These are phyloP conservation scores for Calameuta filiformis DNA, from an alignment of 2,888 invertebrate genomes.

Conservation along the genomic window DNA sequence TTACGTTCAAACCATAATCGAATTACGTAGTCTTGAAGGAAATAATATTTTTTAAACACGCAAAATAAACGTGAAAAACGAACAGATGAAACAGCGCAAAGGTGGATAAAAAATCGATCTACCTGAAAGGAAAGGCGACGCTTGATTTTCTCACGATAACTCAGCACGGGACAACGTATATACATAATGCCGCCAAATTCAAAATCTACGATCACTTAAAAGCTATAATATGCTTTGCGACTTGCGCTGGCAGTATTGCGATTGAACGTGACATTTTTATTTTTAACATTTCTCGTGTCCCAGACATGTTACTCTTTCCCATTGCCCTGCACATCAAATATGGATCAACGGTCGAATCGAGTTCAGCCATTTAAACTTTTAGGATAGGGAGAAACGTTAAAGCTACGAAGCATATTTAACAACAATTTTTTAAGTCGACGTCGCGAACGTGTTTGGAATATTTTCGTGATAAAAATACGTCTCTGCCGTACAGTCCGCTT, in stretches of 20 bases:
- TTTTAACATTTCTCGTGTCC: not conserved
- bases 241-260: not conserved
- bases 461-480: not conserved
- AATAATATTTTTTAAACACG: not conserved
- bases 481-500: not conserved
- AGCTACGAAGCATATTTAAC: constrained; percentile 26
- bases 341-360: constrained; percentile 6
- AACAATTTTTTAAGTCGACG: not conserved
- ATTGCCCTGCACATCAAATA: not conserved
- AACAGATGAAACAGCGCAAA: not conserved
- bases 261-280: not conserved
- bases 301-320: not conserved
- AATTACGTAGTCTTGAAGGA: not conserved
- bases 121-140: not conserved
- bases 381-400: constrained; percentile 16
- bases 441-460: not conserved
- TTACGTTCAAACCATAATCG: not conserved
- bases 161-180: not conserved
- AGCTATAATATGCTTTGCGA: not conserved
- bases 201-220: not conserved
- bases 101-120: not conserved
- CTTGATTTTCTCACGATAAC: not conserved
- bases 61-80: not conserved
- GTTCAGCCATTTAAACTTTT: not conserved
- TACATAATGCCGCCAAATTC: not conserved